phyloP scores from a whole-genome alignment of 2,113 vertebrate species.

The Strix uralensis region DNA sequence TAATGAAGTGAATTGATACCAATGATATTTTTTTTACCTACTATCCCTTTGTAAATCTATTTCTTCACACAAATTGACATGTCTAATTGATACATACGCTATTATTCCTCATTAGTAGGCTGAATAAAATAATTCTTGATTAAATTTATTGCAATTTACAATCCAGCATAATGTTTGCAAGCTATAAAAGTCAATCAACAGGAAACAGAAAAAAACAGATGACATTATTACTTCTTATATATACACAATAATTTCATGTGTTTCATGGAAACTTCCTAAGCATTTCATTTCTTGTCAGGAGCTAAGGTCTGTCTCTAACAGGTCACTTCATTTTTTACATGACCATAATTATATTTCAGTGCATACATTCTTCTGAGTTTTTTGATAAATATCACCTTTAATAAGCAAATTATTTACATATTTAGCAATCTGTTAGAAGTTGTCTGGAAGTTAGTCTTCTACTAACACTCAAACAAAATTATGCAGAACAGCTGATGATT shows the following conservation, averaged over 20 bases:
- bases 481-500: neutral
- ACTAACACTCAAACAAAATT: constrained; percentile 1
- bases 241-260: neutral
- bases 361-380: neutral
- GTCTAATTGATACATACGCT: constrained; percentile 82
- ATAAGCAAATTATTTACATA: neutral
- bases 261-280: neutral
- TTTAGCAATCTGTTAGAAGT: constrained; percentile 17
- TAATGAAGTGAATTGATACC: constrained; percentile 83
- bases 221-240: constrained; percentile 70
- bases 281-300: neutral
- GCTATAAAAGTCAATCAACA: constrained; percentile 85
- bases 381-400: constrained; percentile 10
- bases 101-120: constrained; percentile 83
- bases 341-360: neutral
- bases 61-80: constrained; percentile 83
- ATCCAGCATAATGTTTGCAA: constrained; percentile 81
- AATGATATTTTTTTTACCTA: constrained; percentile 78
- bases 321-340: neutral
- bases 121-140: constrained; percentile 86
- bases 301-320: neutral
- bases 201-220: constrained; percentile 72
- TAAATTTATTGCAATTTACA: constrained; percentile 85
- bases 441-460: constrained; percentile 17
- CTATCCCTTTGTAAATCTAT: constrained; percentile 83